These are phyloP conservation scores for Orthosia cruda DNA, from an alignment of 2,888 invertebrate genomes.

Conservation along the genomic window DNA sequence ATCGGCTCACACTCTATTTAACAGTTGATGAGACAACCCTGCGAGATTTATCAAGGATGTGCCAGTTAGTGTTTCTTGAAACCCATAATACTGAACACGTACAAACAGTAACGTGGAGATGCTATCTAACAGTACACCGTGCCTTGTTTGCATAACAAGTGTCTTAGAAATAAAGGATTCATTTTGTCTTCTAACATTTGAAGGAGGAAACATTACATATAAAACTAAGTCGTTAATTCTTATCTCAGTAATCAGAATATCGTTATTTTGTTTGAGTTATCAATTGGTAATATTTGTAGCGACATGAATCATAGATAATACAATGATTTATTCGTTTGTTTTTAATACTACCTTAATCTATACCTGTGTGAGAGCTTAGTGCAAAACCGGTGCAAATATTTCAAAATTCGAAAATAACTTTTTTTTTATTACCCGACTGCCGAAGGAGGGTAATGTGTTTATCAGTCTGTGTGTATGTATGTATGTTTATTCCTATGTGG, in stretches of 20 bases:
- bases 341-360: constrained; percentile 9
- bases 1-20: constrained; percentile 91
- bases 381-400: constrained; percentile 30
- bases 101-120: constrained; percentile 64
- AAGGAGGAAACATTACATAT: constrained; percentile 59
- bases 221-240: constrained; percentile 32
- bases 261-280: constrained; percentile 35
- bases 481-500: too few species aligned
- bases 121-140: constrained; percentile 59
- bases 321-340: constrained; percentile 52
- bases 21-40: constrained; percentile 88
- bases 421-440: too few species aligned
- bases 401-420: neutral
- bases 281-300: constrained; percentile 24
- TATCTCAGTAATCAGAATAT: constrained; percentile 45
- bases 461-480: too few species aligned
- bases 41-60: constrained; percentile 81
- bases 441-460: too few species aligned
- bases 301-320: constrained; percentile 40
- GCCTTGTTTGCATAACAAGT: constrained; percentile 62
- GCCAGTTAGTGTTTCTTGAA: constrained; percentile 60
- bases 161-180: constrained; percentile 41
- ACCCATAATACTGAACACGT: constrained; percentile 60
- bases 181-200: constrained; percentile 37
- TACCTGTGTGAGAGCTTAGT: constrained; percentile 15